phyloP scores from a whole-genome alignment of 2,113 vertebrate species.

The Poecilia latipinna region DNA sequence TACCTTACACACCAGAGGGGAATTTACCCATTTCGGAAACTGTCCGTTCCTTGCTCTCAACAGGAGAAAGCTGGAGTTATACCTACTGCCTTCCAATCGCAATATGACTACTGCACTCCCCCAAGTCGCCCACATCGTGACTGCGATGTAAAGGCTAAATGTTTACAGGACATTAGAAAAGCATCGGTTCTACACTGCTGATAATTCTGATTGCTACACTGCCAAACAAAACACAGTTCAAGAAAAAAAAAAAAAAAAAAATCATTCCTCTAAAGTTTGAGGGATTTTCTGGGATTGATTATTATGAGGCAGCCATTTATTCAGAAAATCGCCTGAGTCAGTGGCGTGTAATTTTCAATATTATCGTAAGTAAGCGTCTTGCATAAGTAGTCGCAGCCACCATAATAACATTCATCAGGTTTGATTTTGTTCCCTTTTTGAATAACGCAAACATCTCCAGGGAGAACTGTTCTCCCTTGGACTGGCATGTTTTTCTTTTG shows the following conservation, averaged over 20 bases:
- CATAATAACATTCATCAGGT: not conserved
- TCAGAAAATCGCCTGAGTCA: not conserved
- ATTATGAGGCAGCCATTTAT: not conserved
- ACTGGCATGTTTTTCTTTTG: slow-evolving; percentile 14
- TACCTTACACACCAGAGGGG: too few relatives aligned
- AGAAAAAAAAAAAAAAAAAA: too few relatives aligned
- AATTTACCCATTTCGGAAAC: too few relatives aligned
- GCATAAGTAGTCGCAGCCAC: not conserved
- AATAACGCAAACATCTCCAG: slow-evolving; percentile 8
- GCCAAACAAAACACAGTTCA: too few relatives aligned
- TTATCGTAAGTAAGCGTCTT: not conserved
- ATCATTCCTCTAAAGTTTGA: not conserved
- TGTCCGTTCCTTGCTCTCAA: too few relatives aligned
- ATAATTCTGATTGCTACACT: too few relatives aligned
- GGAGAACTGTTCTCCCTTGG: not conserved
- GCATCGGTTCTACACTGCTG: not conserved
- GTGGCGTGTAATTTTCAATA: not conserved
- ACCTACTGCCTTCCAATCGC: too few relatives aligned
- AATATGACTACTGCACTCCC: too few relatives aligned
- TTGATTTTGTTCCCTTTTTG: not conserved
- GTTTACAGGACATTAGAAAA: not conserved
- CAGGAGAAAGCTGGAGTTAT: too few relatives aligned
- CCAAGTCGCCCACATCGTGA: too few relatives aligned
- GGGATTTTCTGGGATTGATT: not conserved
- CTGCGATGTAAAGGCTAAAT: not conserved